Evolutionary conservation across 1,140 invertebrate species (phyloP).

Genomic region (Drosophila guanche): DNA sequence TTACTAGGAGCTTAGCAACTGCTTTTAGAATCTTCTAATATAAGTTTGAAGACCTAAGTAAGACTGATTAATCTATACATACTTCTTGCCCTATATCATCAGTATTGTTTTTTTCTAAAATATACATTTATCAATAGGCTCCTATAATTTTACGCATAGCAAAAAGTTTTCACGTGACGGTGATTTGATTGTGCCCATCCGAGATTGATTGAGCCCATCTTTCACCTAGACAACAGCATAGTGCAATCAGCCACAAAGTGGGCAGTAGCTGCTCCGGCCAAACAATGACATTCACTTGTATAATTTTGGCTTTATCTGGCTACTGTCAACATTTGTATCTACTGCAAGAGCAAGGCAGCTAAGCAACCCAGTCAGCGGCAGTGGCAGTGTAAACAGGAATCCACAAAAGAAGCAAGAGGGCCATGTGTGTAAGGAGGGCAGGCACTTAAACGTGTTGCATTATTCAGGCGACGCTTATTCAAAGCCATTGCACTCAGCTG

Average conservation of each 20-base stretch:
- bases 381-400: slow-evolving; percentile 40
- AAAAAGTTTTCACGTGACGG: slow-evolving; percentile 13
- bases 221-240: background rate
- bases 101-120: background rate
- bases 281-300: slow-evolving; percentile 62
- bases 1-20: too few species aligned
- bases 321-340: slow-evolving; percentile 59
- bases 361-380: slow-evolving; percentile 8
- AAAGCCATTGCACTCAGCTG: slow-evolving; percentile 58
- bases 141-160: slow-evolving; percentile 34
- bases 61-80: too few species aligned
- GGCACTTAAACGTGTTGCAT: slow-evolving; percentile 77
- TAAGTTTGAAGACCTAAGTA: too few species aligned
- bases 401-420: slow-evolving; percentile 35
- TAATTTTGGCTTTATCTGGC: slow-evolving; percentile 51
- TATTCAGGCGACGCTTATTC: slow-evolving; percentile 71
- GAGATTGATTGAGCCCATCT: slow-evolving; percentile 27
- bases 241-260: slow-evolving; percentile 53
- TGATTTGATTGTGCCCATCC: slow-evolving; percentile 34
- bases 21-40: too few species aligned
- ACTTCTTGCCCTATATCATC: background rate
- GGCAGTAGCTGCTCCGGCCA: slow-evolving; percentile 34
- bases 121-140: slow-evolving; percentile 27
- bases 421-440: slow-evolving; percentile 44
- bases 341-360: slow-evolving; percentile 3